Conservation (phyloP, 2,888 invertebrate genomes). For the Xestia sexstrigata region DNA sequence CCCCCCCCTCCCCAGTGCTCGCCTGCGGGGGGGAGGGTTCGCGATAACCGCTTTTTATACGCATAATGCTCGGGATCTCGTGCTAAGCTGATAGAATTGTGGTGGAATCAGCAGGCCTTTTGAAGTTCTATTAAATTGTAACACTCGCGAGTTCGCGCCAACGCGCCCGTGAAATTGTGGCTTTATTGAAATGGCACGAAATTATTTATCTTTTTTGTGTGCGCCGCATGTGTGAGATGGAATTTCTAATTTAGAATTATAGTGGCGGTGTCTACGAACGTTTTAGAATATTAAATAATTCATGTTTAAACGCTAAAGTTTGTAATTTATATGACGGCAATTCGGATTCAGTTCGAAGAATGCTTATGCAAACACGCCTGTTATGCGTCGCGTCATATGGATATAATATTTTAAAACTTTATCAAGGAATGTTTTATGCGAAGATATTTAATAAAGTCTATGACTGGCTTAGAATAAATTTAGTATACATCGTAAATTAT, state of each 20-base stretch:
- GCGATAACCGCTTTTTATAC: slow-evolving; percentile 90
- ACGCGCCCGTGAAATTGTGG: slow-evolving; percentile 89
- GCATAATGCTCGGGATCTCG: slow-evolving; percentile 89
- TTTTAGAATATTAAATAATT: slow-evolving; percentile 64
- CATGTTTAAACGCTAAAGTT: slow-evolving; percentile 54
- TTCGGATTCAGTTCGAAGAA: slow-evolving; percentile 54
- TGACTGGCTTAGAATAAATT: slow-evolving; percentile 23
- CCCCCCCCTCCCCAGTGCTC: slow-evolving; percentile 29
- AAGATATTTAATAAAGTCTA: slow-evolving; percentile 58
- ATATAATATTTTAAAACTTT: slow-evolving; percentile 54
- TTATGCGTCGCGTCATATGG: slow-evolving; percentile 42
- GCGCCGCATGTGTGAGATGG: slow-evolving; percentile 66
- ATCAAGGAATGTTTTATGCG: slow-evolving; percentile 48
- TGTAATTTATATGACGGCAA: slow-evolving; percentile 55
- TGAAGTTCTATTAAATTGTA: slow-evolving; percentile 90
- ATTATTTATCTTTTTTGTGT: slow-evolving; percentile 82
- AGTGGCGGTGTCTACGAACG: slow-evolving; percentile 43
- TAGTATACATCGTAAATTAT: slow-evolving; percentile 13
- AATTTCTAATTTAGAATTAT: slow-evolving; percentile 69
- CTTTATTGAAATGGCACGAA: slow-evolving; percentile 87
- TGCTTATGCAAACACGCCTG: slow-evolving; percentile 44
- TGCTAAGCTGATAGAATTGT: slow-evolving; percentile 91
- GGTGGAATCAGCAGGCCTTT: slow-evolving; percentile 89
- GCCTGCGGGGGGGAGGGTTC: slow-evolving; percentile 68
- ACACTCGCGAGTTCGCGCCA: slow-evolving; percentile 88